These are phyloP conservation scores for Lysandra bellargus DNA, from an alignment of 2,888 invertebrate species.

Conservation along the genomic window DNA sequence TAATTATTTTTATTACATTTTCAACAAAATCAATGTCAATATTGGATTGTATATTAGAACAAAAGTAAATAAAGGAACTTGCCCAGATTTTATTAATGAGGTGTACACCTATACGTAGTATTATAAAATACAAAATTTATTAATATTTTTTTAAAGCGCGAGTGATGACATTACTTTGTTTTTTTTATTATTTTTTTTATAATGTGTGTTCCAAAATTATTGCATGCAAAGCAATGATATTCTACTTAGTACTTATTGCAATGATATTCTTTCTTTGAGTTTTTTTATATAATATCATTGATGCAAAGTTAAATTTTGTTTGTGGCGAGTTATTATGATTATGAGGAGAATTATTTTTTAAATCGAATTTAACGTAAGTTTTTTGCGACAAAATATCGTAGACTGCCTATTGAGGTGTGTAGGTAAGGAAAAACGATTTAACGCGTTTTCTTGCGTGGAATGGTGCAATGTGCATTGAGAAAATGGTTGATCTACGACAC, in stretches of 20 bases:
- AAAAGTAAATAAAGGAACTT: no score
- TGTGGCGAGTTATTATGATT: background rate
- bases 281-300: no score
- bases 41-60: no score
- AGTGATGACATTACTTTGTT: background rate
- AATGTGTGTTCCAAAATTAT: background rate
- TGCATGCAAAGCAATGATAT: no score
- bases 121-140: no score
- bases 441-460: conserved; percentile 38
- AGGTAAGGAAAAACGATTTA: conserved; percentile 42
- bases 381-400: conserved; percentile 35
- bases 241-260: no score
- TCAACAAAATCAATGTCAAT: no score
- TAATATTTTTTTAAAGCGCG: no score
- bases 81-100: no score
- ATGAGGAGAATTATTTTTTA: background rate
- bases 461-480: conserved; percentile 37
- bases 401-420: conserved; percentile 32
- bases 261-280: no score
- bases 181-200: background rate
- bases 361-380: conserved; percentile 32
- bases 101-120: no score
- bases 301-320: background rate
- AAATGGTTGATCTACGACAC: conserved; percentile 25
- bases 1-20: no score